Conservation (phyloP, 2,797 vertebrate species). For the Eidolon dupreanum region DNA sequence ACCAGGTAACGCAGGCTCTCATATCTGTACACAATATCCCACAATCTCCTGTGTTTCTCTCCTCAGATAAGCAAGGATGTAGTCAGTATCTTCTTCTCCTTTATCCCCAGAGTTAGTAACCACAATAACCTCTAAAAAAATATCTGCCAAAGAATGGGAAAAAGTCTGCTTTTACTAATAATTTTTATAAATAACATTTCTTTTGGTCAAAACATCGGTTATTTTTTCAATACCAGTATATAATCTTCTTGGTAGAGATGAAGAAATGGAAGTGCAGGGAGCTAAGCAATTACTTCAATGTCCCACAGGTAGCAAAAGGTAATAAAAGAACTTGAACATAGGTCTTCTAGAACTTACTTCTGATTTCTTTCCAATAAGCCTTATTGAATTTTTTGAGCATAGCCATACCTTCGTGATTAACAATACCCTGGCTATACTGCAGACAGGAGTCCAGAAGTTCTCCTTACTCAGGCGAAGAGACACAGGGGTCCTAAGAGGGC, state of each 20-base stretch:
- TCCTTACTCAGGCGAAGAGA: background rate
- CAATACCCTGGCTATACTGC: background rate
- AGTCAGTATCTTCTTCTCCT: background rate
- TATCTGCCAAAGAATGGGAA: background rate
- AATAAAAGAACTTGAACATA: background rate
- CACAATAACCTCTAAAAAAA: background rate
- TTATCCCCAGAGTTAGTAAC: background rate
- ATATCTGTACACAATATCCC: background rate
- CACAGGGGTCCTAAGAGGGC: background rate
- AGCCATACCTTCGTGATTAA: background rate
- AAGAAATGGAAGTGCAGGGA: background rate
- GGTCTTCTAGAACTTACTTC: background rate
- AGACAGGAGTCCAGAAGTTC: background rate
- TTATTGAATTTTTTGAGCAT: background rate
- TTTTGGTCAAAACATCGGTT: background rate
- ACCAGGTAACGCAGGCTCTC: background rate
- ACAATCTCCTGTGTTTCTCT: background rate
- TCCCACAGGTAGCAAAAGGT: background rate
- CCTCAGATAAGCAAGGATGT: background rate
- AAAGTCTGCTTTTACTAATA: background rate
- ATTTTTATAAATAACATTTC: background rate
- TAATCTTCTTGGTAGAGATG: background rate
- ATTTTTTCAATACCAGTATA: background rate
- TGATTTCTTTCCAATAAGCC: background rate
- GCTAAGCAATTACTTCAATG: background rate